Conservation (phyloP, 2,797 vertebrate species). For the Poeciliopsis infans region DNA sequence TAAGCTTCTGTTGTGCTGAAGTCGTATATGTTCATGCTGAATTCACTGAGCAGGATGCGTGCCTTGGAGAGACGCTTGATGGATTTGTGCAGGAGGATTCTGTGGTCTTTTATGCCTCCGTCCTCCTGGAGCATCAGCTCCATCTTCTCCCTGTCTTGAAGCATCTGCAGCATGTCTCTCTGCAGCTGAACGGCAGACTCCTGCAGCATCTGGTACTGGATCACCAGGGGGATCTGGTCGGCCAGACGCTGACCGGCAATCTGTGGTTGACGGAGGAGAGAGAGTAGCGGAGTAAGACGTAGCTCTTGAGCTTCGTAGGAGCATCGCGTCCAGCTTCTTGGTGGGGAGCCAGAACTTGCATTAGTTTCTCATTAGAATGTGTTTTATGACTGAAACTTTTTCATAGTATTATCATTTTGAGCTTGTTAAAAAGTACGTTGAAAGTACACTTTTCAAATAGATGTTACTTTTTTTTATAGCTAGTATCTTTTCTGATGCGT, state of each 20-base stretch:
- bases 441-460: neutral
- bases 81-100: constrained; percentile 5
- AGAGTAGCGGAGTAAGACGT: neutral
- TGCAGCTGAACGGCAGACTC: constrained; percentile 74
- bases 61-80: constrained; percentile 26
- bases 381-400: neutral
- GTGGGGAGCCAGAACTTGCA: neutral
- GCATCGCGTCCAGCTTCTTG: neutral
- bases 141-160: constrained; percentile 78
- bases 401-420: neutral
- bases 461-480: neutral
- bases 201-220: constrained; percentile 82
- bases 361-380: neutral
- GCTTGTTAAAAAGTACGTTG: neutral
- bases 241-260: constrained; percentile 80
- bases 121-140: constrained; percentile 45
- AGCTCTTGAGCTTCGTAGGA: neutral
- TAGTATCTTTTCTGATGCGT: neutral
- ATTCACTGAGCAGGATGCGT: constrained; percentile 23
- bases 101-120: neutral
- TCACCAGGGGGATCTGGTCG: constrained; percentile 86
- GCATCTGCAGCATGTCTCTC: constrained; percentile 80
- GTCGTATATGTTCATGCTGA: constrained; percentile 42
- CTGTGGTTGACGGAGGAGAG: constrained; percentile 60
- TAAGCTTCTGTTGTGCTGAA: constrained; percentile 14